Percentiles rank a stretch among this genome's conserved stretches.
Evolutionary conservation across 2,113 vertebrate genomes (phyloP).

Genomic region (Equus przewalskii): DNA sequence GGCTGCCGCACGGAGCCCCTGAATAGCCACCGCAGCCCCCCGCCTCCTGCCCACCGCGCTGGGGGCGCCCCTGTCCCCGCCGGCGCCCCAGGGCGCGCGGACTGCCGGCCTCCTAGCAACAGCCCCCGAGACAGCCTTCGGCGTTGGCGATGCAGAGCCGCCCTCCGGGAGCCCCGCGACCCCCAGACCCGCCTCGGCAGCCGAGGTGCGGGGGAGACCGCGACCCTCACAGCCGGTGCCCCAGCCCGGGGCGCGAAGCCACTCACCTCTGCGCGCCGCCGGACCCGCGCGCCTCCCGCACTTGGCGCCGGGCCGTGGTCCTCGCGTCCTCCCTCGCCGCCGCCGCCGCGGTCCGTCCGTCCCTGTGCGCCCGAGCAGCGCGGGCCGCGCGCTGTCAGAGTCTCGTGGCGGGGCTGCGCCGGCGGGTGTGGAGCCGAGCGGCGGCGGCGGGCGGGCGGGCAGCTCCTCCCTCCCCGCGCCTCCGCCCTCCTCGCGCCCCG

Average conservation of each 20-base stretch:
- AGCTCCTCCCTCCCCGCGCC: constrained; percentile 74
- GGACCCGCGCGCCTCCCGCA: constrained; percentile 41
- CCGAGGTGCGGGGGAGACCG: background rate
- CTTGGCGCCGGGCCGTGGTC: constrained; percentile 46
- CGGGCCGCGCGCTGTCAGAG: constrained; percentile 74
- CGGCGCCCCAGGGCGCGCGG: constrained; percentile 33
- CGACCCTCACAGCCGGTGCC: background rate
- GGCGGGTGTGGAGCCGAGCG: constrained; percentile 66
- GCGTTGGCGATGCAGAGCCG: background rate
- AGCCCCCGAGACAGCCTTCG: background rate
- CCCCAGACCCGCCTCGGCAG: constrained; percentile 42
- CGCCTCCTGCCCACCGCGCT: constrained; percentile 53
- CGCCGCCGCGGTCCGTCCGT: background rate
- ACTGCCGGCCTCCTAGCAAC: constrained; percentile 70
- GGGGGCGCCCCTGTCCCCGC: constrained; percentile 40
- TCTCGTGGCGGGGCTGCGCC: constrained; percentile 76
- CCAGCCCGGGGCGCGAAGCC: background rate
- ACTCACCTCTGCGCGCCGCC: constrained; percentile 73
- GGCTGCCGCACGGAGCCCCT: constrained; percentile 82
- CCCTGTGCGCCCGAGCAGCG: constrained; percentile 24
- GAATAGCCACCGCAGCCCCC: constrained; percentile 81
- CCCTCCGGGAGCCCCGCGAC: constrained; percentile 29
- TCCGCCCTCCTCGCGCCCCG: constrained; percentile 69
- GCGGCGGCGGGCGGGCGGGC: constrained; percentile 57
- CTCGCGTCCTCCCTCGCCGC: constrained; percentile 39